phyloP scores from a whole-genome alignment of 2,113 vertebrate species.

The Tyto alba region DNA sequence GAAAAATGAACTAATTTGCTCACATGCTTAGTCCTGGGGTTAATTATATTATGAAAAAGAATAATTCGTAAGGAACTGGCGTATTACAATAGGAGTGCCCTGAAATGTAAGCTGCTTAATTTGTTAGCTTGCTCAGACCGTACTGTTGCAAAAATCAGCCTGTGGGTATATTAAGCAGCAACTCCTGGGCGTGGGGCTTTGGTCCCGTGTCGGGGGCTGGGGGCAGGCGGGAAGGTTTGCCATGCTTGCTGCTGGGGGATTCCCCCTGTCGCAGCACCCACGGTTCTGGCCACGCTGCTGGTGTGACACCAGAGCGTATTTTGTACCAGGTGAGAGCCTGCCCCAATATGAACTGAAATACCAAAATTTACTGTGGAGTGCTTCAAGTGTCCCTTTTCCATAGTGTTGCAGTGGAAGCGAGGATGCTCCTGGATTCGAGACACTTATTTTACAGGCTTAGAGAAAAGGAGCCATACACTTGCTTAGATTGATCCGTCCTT shows the following conservation, averaged over 20 bases:
- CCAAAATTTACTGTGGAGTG: background rate
- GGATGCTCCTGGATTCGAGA: background rate
- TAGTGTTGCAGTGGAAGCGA: accelerated
- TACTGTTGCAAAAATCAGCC: accelerated
- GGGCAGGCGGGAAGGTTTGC: background rate
- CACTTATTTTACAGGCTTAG: background rate
- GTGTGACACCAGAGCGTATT: accelerated
- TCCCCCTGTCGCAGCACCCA: accelerated
- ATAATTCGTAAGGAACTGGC: background rate
- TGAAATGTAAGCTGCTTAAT: conserved; percentile 33
- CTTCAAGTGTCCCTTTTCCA: background rate
- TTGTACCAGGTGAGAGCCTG: background rate
- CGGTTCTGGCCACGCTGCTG: background rate
- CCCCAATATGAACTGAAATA: accelerated
- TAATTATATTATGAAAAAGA: conserved; percentile 44
- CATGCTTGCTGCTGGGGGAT: accelerated
- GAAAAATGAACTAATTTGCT: conserved; percentile 36
- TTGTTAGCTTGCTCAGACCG: background rate
- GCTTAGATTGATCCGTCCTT: background rate
- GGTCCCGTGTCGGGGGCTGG: accelerated
- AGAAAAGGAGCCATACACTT: accelerated
- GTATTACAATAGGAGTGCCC: background rate
- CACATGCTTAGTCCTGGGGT: background rate
- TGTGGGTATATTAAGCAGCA: background rate
- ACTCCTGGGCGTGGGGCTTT: background rate